These are phyloP conservation scores for Typhlichthys subterraneus DNA, from an alignment of 2,797 vertebrate genomes.

Conservation along the genomic window DNA sequence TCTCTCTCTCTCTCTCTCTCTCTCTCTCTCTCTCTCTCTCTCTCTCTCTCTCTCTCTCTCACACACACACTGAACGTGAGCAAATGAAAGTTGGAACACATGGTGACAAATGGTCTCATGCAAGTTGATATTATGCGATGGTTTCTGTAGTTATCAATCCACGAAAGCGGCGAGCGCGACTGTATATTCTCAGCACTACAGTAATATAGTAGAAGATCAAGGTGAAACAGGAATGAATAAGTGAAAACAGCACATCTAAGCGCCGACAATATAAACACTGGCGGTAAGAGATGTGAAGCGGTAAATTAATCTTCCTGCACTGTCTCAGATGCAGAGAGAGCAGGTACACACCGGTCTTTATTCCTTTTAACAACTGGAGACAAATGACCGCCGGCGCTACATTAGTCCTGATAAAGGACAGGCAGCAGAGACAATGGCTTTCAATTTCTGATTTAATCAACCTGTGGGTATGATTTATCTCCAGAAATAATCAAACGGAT, in stretches of 20 bases:
- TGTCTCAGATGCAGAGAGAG: conserved; percentile 75
- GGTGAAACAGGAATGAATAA: conserved; percentile 79
- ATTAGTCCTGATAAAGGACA: conserved; percentile 87
- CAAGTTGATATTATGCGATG: conserved; percentile 78
- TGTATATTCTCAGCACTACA: conserved; percentile 65
- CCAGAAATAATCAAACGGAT: conserved; percentile 91
- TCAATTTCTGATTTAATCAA: conserved; percentile 95
- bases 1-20: no score
- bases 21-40: no score
- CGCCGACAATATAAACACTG: conserved; percentile 80
- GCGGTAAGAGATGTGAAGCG: conserved; percentile 77
- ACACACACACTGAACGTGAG: conserved; percentile 54
- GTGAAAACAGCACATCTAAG: conserved; percentile 78
- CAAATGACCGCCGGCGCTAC: conserved; percentile 80
- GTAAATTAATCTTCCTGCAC: conserved; percentile 87
- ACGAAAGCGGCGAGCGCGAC: conserved; percentile 63
- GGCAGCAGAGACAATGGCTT: conserved; percentile 85
- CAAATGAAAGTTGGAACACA: conserved; percentile 66
- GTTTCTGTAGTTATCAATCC: conserved; percentile 78
- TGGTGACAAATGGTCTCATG: conserved; percentile 74
- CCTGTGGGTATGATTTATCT: conserved; percentile 82
- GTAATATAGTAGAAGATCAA: conserved; percentile 79
- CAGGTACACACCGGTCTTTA: conserved; percentile 84
- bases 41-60: no score
- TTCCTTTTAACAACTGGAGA: conserved; percentile 88